Base-by-base conservation (phyloP, 2,113 vertebrate genomes). In the Azemiops feae region DNA sequence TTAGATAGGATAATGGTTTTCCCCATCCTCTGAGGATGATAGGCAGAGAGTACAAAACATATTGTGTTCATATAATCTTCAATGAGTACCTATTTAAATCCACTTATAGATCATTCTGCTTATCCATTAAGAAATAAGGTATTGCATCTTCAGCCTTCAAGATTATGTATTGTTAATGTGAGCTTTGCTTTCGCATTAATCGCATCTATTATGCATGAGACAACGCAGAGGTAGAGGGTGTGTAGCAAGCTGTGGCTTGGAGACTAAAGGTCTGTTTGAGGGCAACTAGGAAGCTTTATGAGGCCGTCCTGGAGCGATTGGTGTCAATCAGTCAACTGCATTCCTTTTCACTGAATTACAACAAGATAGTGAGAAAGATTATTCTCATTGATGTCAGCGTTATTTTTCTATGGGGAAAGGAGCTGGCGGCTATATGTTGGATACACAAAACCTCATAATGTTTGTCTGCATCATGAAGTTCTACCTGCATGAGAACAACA, bases 171-270 rank as follows among this genome's bases (percentile, higher is more conserved):
- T 96, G 92, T 95, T 89, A 93, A 96, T 91, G 74, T 95, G 81
- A 95, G 93, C 94, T 96, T 96, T 96, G 87, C 64, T 93, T 91
- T 93, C 95, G 93, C 94, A 93, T 93, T 96, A 94, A 96, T 95
- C 60, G 85, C 94, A 94, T 96, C 92, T 95, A 97, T 96, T 94
- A 97, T 95, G 2, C 14, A 94, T 96, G 94, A 96, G 94, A 47
- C 12, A 4, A 85, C n/a, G 94, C 16, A 22, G 54, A 94, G 89
- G 90, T 27, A 54, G 60, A 87, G 81, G 91, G 89, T 93, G 87
- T 92, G 92, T 85, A 93, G 89, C 23, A 92, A 94, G 20, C 94
- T 94, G 91, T 88, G 88, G n/a, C 2, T 87, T 90, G 93, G 92
- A 96, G 93, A 64, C 94, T 89, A 86, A 20, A 45, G 93, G 90